Conservation (phyloP, 1,140 invertebrate genomes). For the Amphibalanus amphitrite region DNA sequence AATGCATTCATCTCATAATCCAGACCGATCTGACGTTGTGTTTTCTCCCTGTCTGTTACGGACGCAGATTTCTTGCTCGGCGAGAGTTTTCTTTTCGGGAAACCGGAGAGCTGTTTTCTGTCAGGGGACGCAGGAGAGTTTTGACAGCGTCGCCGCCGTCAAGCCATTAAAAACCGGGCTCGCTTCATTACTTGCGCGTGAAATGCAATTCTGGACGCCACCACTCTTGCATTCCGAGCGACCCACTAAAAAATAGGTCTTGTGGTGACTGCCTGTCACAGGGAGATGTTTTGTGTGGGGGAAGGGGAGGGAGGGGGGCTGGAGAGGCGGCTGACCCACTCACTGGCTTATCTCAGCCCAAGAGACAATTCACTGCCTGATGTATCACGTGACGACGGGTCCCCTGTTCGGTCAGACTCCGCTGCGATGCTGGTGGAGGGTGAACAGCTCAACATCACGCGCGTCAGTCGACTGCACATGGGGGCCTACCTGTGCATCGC, state of each 20-base stretch:
- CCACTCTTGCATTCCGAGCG: neutral
- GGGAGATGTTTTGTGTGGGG: neutral
- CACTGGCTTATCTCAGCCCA: too few relatives aligned
- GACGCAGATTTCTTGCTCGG: too few relatives aligned
- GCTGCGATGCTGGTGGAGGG: slow-evolving; percentile 65
- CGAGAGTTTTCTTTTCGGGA: neutral
- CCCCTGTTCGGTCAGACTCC: too few relatives aligned
- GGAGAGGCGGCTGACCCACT: too few relatives aligned
- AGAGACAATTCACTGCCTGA: too few relatives aligned
- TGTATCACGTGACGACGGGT: neutral
- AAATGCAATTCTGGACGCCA: neutral
- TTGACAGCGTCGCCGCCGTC: neutral
- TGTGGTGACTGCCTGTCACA: neutral
- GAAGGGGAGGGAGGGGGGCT: too few relatives aligned
- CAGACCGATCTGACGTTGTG: too few relatives aligned
- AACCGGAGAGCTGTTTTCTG: neutral
- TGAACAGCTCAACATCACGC: slow-evolving; percentile 58
- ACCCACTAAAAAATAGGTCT: neutral
- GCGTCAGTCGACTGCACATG: slow-evolving; percentile 75
- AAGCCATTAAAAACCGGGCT: neutral
- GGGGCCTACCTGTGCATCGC: slow-evolving; percentile 78
- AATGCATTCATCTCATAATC: too few relatives aligned
- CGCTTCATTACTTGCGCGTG: neutral
- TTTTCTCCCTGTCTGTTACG: too few relatives aligned
- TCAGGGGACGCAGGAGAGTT: neutral